Evolutionary conservation across 2,113 vertebrate genomes (phyloP).

Genomic region (Eulemur macaco): DNA sequence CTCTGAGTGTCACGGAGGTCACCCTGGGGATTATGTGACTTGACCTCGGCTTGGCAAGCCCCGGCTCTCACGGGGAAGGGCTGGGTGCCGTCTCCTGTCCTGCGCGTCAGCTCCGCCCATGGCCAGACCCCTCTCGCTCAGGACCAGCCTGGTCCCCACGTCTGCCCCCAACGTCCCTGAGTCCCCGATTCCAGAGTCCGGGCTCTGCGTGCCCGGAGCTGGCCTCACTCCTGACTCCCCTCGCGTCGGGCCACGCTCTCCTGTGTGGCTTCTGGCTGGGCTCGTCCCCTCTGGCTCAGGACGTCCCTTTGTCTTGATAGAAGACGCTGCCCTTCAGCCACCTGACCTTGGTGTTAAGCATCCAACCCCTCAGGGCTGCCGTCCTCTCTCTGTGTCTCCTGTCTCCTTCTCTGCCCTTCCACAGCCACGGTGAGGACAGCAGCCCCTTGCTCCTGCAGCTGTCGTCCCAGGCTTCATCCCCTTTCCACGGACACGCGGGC

Average conservation of each 20-base stretch:
- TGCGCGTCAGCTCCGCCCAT: fast-evolving
- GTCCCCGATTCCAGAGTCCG: fast-evolving
- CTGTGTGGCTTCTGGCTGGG: not conserved
- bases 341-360: not conserved
- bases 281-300: not conserved
- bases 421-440: not conserved
- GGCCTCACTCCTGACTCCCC: not conserved
- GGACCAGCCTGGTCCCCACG: not conserved
- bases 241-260: fast-evolving
- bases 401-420: not conserved
- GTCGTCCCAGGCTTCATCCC: fast-evolving
- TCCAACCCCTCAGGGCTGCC: fast-evolving
- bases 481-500: fast-evolving
- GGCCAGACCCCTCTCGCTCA: not conserved
- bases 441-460: fast-evolving
- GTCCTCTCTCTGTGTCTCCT: fast-evolving
- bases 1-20: not conserved
- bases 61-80: fast-evolving
- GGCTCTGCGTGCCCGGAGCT: not conserved
- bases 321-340: fast-evolving
- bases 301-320: not conserved
- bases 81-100: not conserved
- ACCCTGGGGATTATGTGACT: not conserved
- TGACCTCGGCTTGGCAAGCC: not conserved
- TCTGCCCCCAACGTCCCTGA: not conserved